These are phyloP conservation scores for Phoronis australis DNA, from an alignment of 2,888 invertebrate genomes.

Conservation along the genomic window DNA sequence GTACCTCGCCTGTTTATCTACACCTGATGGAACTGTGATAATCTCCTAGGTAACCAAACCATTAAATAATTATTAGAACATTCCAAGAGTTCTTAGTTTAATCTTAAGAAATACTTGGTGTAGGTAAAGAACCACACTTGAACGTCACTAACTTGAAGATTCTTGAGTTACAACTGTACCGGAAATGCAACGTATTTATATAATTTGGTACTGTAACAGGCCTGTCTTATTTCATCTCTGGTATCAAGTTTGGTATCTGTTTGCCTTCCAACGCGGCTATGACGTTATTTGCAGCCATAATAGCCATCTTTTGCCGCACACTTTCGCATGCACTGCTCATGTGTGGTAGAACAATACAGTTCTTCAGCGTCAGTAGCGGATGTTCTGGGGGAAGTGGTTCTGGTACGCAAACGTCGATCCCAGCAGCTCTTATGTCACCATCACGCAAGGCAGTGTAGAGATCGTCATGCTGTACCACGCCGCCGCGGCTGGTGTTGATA, in stretches of 20 bases:
- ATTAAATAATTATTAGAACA: too few species aligned
- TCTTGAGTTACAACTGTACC: too few species aligned
- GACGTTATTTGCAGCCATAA: constrained; percentile 73
- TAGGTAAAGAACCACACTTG: too few species aligned
- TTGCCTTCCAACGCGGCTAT: constrained; percentile 68
- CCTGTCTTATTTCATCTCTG: too few species aligned
- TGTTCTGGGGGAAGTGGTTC: constrained; percentile 80
- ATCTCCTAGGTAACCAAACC: too few species aligned
- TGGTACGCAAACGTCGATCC: constrained; percentile 84
- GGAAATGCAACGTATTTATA: too few species aligned
- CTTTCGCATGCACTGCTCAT: constrained; percentile 77
- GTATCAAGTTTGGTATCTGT: constrained; percentile 59
- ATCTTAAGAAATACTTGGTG: too few species aligned
- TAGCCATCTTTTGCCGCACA: constrained; percentile 73
- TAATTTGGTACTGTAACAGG: too few species aligned
- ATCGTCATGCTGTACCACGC: constrained; percentile 67
- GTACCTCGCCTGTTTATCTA: too few species aligned
- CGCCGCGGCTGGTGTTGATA: constrained; percentile 74
- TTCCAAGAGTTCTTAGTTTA: too few species aligned
- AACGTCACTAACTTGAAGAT: too few species aligned
- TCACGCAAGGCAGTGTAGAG: constrained; percentile 69
- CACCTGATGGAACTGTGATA: too few species aligned
- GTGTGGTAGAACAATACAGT: constrained; percentile 81
- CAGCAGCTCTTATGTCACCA: constrained; percentile 73
- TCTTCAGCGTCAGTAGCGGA: constrained; percentile 69